A percentile compares a stretch with the other conserved stretches of the same genome.
phyloP scores from a whole-genome alignment of 2,797 vertebrate genomes.

The Enteromius treurensis region DNA sequence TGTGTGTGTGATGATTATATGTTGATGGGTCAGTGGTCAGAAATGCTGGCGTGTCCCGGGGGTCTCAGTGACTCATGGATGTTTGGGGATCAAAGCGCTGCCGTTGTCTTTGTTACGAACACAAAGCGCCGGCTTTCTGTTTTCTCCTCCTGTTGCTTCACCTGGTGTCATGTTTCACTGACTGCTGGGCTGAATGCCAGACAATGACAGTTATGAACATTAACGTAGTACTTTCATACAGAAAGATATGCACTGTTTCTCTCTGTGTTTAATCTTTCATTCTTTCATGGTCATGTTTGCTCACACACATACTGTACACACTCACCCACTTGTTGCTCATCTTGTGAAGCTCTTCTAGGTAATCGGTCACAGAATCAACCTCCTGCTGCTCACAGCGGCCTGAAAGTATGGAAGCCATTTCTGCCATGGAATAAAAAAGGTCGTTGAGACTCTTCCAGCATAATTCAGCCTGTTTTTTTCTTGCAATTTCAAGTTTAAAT shows the following conservation, averaged over 20 bases:
- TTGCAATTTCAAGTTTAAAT: not conserved
- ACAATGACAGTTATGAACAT: conserved; percentile 50
- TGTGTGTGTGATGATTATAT: not conserved
- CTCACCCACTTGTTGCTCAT: not conserved
- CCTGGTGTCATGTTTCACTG: conserved; percentile 50
- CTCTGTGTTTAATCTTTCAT: not conserved
- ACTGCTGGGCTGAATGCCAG: conserved; percentile 27
- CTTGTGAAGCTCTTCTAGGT: conserved; percentile 7
- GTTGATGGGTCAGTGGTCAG: conserved; percentile 41
- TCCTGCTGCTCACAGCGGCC: not conserved
- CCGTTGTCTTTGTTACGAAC: conserved; percentile 49
- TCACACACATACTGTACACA: not conserved
- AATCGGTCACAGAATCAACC: not conserved
- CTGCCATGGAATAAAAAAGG: not conserved
- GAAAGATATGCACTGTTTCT: not conserved
- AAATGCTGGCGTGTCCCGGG: conserved; percentile 47
- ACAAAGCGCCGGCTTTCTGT: conserved; percentile 40
- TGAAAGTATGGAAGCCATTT: not conserved
- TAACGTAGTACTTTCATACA: conserved; percentile 14
- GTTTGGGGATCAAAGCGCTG: conserved; percentile 52
- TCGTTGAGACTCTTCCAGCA: not conserved
- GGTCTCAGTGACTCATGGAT: conserved; percentile 47
- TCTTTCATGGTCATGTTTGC: conserved; percentile 18
- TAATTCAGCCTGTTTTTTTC: not conserved
- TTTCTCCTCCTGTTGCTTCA: conserved; percentile 57